Conservation (phyloP, 2,888 invertebrate genomes). For the Aphrophora alni region DNA sequence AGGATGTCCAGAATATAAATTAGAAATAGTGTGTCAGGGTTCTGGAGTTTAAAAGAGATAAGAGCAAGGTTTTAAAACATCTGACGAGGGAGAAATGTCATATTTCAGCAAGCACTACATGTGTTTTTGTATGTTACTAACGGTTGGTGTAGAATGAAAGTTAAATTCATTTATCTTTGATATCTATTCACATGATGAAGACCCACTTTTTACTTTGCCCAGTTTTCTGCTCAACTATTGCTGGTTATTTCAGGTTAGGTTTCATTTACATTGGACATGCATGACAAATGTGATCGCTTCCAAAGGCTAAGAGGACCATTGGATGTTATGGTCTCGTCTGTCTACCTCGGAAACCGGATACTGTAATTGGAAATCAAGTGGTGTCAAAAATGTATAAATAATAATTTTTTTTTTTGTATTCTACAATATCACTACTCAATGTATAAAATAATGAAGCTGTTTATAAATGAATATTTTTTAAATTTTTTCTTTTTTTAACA, state of each 20-base stretch:
- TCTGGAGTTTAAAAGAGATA: too few species aligned
- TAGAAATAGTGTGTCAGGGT: not conserved
- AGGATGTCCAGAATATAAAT: not conserved
- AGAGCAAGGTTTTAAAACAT: too few species aligned
- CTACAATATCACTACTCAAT: too few species aligned
- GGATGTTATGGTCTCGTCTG: not conserved
- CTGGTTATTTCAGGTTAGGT: not conserved
- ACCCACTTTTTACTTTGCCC: not conserved
- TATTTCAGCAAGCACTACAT: not conserved
- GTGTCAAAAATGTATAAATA: too few species aligned
- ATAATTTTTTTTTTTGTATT: too few species aligned
- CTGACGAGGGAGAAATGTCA: not conserved
- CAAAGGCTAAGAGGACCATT: not conserved
- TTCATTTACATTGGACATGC: not conserved
- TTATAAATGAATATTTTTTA: too few species aligned
- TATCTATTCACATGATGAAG: not conserved
- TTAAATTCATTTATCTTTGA: too few species aligned
- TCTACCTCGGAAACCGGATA: not conserved
- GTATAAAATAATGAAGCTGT: too few species aligned
- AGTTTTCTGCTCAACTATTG: not conserved
- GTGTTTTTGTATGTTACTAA: not conserved
- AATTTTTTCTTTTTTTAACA: too few species aligned
- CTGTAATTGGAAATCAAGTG: not conserved
- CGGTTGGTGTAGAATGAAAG: not conserved
- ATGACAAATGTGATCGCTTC: not conserved